Conservation (phyloP, 2,113 vertebrate genomes). For the Reinhardtius hippoglossoides region DNA sequence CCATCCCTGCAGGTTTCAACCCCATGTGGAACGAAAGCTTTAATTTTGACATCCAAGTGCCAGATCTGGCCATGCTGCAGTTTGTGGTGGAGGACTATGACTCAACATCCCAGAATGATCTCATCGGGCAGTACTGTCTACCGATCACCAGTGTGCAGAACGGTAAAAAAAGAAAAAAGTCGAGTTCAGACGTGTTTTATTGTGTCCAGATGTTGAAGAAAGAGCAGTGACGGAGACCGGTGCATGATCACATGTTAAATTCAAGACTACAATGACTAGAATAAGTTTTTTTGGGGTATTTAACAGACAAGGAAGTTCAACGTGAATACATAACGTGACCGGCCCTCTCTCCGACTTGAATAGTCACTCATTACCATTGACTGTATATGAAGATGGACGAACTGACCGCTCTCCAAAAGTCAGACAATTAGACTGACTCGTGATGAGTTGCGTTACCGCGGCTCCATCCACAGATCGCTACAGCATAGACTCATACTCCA, state of each 20-base stretch:
- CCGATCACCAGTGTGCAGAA: slow-evolving; percentile 89
- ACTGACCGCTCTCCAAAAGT: too few species aligned
- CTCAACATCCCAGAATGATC: slow-evolving; percentile 87
- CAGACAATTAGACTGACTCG: too few species aligned
- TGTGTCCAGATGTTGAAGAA: background rate
- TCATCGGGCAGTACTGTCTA: slow-evolving; percentile 90
- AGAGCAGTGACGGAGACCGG: too few species aligned
- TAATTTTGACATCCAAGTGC: slow-evolving; percentile 85
- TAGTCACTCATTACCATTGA: too few species aligned
- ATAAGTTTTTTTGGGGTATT: background rate
- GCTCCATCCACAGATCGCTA: too few species aligned
- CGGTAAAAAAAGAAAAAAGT: slow-evolving; percentile 80
- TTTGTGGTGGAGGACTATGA: slow-evolving; percentile 95
- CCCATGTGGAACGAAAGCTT: slow-evolving; percentile 89
- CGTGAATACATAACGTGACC: background rate
- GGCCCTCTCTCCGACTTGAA: too few species aligned
- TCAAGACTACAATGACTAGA: background rate
- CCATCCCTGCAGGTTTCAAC: slow-evolving; percentile 88
- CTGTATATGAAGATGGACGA: too few species aligned
- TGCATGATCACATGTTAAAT: background rate
- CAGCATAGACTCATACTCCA: too few species aligned
- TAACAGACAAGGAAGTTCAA: background rate
- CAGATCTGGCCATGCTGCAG: slow-evolving; percentile 88
- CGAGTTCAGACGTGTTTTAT: background rate
- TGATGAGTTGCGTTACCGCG: too few species aligned